These are phyloP conservation scores for Amphiura filiformis DNA, from an alignment of 35 echinoderm and acorn worm species.

Conservation along the genomic window DNA sequence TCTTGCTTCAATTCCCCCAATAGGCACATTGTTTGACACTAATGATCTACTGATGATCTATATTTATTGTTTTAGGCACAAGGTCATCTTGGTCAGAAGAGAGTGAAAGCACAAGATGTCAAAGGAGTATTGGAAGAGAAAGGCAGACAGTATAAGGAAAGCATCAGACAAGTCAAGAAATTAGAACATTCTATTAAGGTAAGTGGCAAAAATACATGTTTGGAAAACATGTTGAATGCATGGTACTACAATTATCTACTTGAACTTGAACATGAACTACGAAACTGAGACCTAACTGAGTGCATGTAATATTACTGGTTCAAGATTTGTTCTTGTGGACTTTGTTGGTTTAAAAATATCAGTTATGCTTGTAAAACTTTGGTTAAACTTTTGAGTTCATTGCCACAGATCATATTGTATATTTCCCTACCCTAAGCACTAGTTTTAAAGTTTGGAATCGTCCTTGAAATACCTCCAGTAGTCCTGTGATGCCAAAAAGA, in stretches of 20 bases:
- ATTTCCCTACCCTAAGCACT: too few relatives aligned
- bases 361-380: too few relatives aligned
- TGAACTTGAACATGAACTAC: neutral
- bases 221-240: neutral
- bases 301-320: neutral
- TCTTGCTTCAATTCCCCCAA: too few relatives aligned
- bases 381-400: too few relatives aligned
- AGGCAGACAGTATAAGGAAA: slow-evolving; percentile 70
- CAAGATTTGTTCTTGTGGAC: too few relatives aligned
- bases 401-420: too few relatives aligned
- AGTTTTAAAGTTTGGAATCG: too few relatives aligned
- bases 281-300: neutral
- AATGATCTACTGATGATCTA: too few relatives aligned
- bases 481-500: too few relatives aligned
- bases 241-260: neutral
- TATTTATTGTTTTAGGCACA: slow-evolving; percentile 59
- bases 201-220: slow-evolving; percentile 16
- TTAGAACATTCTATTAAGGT: slow-evolving; percentile 84
- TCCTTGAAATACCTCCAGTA: too few relatives aligned
- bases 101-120: slow-evolving; percentile 92
- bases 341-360: too few relatives aligned
- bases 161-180: slow-evolving; percentile 48
- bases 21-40: too few relatives aligned
- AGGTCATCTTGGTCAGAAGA: slow-evolving; percentile 89
- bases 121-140: slow-evolving; percentile 80